Evolutionary conservation across 2,888 invertebrate genomes (phyloP), one percentile per base, ranked within the genome.

Genomic region (Tachina lurida): DNA sequence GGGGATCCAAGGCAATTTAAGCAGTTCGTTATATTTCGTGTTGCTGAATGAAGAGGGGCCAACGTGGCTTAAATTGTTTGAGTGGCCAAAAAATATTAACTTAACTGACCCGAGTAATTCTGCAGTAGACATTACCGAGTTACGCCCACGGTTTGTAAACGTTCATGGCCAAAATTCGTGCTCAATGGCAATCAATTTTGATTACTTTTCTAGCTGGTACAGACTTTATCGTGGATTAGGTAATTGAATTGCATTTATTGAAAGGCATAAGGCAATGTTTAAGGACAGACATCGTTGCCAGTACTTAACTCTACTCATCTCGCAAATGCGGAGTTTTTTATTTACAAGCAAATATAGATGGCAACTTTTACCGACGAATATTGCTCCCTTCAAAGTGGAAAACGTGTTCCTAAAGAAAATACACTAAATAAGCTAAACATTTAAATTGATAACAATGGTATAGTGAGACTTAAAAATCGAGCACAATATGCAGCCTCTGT

Each of bases 351-450:
- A 52, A 17, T 9, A 10, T 82, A 79, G 7, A 79, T 84, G 65
- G 19, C 56, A 19, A 68, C 80, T 58, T 84, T 65, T 76, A 45
- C 47, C 15, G 84, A 83, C 74, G 86, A 87, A 67, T 62, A 82
- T 17, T 31, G 17, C 39, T 68, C 22, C 22, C 22, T 22, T 22
- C 22, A 22, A 22, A 22, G 22, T 22, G 22, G 22, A 22, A 22
- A 22, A 22, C 22, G 1, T 22, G 22, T 22, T 22, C 22, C 56
- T 22, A n/a, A 83, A 60, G 31, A 65, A 15, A 80, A 70, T 56
- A 67, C 54, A 19, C 62, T 86, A 39, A 45, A 73, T 54, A 54
- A 54, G 17, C 19, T 54, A 7, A 54, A 47, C 13, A 13, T 47
- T 47, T 22, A 22, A 1, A 22, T 22, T 22, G 3, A 22, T 22